Conservation (phyloP, 1,140 invertebrate species). For the Helicoverpa zea region DNA sequence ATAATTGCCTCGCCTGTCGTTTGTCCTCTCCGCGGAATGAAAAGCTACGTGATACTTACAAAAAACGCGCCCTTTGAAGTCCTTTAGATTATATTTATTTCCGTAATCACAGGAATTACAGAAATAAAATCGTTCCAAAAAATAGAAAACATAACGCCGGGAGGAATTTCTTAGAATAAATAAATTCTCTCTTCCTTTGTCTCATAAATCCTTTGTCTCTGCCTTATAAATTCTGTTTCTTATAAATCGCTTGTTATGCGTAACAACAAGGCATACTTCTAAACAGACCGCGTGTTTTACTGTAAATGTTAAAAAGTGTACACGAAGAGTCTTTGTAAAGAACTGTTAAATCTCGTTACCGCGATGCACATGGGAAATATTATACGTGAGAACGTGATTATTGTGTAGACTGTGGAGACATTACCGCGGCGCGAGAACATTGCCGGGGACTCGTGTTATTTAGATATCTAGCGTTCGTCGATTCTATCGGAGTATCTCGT, state of each 20-base stretch:
- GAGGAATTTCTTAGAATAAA: slow-evolving; percentile 42
- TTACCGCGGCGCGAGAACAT: slow-evolving; percentile 50
- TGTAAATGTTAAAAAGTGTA: slow-evolving; percentile 41
- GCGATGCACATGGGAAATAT: slow-evolving; percentile 57
- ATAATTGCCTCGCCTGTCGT: slow-evolving; percentile 36
- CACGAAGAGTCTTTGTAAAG: slow-evolving; percentile 23
- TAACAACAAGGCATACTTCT: slow-evolving; percentile 46
- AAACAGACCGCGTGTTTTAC: slow-evolving; percentile 24
- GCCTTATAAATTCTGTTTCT: slow-evolving; percentile 49
- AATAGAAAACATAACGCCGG: slow-evolving; percentile 36
- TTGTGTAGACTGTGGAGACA: slow-evolving; percentile 54
- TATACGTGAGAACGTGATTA: slow-evolving; percentile 59
- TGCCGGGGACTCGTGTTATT: slow-evolving; percentile 35
- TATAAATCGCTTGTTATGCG: slow-evolving; percentile 49
- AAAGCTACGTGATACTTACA: slow-evolving; percentile 42
- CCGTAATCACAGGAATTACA: slow-evolving; percentile 46
- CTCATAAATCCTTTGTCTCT: slow-evolving; percentile 51
- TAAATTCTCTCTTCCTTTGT: slow-evolving; percentile 50
- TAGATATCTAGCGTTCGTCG: slow-evolving; percentile 10
- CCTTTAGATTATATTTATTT: slow-evolving; percentile 42
- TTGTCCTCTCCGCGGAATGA: slow-evolving; percentile 32
- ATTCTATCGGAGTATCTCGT: slow-evolving; percentile 37
- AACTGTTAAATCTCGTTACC: slow-evolving; percentile 54
- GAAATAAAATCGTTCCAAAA: slow-evolving; percentile 44
- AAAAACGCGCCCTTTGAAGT: slow-evolving; percentile 33